Percentiles rank a stretch among this genome's conserved stretches.
phyloP scores from a whole-genome alignment of 2,113 vertebrate genomes.

The Coturnix japonica region DNA sequence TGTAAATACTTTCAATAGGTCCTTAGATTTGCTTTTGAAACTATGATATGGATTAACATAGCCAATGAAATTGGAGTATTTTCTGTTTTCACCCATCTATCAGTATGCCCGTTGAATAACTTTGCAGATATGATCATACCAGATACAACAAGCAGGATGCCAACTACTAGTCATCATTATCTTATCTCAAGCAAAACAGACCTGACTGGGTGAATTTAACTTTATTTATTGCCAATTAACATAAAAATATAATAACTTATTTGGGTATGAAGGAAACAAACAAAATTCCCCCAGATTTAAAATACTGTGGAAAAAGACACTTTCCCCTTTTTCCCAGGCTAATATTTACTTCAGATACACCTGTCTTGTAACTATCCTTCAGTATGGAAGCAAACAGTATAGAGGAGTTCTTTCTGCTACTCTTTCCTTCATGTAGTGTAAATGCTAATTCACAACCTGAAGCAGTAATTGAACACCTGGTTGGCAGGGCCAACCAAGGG shows the following conservation, averaged over 20 bases:
- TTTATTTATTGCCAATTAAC: not conserved
- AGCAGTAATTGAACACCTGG: too few relatives aligned
- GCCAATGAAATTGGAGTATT: not conserved
- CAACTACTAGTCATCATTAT: not conserved
- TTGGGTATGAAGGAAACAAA: not conserved
- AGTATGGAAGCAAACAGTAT: too few relatives aligned
- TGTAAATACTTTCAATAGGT: too few relatives aligned
- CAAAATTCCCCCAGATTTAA: too few relatives aligned
- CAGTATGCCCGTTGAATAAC: not conserved
- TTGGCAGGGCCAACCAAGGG: too few relatives aligned
- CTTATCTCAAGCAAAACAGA: not conserved
- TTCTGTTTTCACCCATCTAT: not conserved
- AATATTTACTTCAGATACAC: too few relatives aligned
- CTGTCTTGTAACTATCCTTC: too few relatives aligned
- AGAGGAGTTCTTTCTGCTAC: too few relatives aligned
- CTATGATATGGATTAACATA: not conserved
- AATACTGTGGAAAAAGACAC: too few relatives aligned
- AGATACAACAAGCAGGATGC: not conserved
- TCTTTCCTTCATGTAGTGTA: too few relatives aligned
- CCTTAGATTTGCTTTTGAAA: not conserved
- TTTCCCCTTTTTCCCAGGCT: too few relatives aligned
- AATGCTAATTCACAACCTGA: too few relatives aligned
- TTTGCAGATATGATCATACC: not conserved
- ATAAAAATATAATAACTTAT: not conserved
- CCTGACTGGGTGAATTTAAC: not conserved